phyloP scores from a whole-genome alignment of 2,113 vertebrate species.

The Trinectes maculatus region DNA sequence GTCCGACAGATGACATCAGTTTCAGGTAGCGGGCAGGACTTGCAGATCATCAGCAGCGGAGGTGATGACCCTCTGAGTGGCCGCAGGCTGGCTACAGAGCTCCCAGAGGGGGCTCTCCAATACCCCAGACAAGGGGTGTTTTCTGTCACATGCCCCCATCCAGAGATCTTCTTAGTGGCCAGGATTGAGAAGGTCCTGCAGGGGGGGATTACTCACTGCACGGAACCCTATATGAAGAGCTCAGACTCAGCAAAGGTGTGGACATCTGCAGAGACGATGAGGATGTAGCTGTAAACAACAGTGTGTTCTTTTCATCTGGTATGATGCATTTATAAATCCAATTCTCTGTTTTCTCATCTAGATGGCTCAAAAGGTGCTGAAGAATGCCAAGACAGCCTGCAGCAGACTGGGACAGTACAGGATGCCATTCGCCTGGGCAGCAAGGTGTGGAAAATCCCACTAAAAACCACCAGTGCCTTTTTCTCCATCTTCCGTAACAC shows the following conservation, averaged over 20 bases:
- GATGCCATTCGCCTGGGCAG: constrained; percentile 99
- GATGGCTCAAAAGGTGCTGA: constrained; percentile 95
- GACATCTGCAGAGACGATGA: neutral
- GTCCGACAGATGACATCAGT: constrained; percentile 88
- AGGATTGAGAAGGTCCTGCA: constrained; percentile 96
- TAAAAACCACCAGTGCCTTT: too few relatives aligned
- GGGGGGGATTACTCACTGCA: constrained; percentile 94
- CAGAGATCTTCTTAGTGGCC: constrained; percentile 96
- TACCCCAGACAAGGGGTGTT: constrained; percentile 95
- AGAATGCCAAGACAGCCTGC: constrained; percentile 96
- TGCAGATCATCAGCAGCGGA: constrained; percentile 78
- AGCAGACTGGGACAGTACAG: constrained; percentile 92
- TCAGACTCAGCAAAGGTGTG: constrained; percentile 94
- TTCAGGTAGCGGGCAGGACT: constrained; percentile 24
- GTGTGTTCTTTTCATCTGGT: neutral
- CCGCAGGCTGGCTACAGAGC: constrained; percentile 69
- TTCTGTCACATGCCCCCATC: constrained; percentile 95
- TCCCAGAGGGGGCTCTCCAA: constrained; percentile 84
- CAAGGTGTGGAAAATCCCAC: constrained; percentile 83
- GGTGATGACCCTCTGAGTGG: constrained; percentile 62
- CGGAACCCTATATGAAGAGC: constrained; percentile 98
- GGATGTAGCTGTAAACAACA: neutral
- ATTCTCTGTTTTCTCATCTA: constrained; percentile 56
- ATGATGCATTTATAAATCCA: neutral
- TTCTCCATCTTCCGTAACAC: too few relatives aligned